Base-by-base conservation (phyloP, 2,113 vertebrate species). In the Eubucco bourcierii region DNA sequence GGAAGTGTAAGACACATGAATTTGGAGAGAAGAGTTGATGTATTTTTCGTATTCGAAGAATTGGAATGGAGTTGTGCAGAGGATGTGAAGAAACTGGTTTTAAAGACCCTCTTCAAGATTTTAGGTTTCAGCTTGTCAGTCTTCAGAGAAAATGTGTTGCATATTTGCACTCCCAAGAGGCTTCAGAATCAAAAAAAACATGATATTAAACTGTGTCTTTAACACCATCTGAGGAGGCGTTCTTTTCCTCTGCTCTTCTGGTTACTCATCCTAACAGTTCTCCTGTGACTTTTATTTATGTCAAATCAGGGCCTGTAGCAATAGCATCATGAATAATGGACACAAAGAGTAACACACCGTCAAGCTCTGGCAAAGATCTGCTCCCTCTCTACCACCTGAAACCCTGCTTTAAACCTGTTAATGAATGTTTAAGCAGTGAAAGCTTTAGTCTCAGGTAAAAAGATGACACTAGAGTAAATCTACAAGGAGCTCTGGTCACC, bases 241-340 rank as follows among this genome's bases (percentile, higher is more conserved):
- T 68, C 67, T 56, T 80, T 87, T 75, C 87, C 58, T 58, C 34
- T 79, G 52, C 82, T 78, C 27, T 90, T 90, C 31, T 80, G 33
- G 50, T 55, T 47, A 67, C 39, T 93, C 37, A 33, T 90, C 67
- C 6, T 91, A 90, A 90, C 85, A 80, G 80, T 85, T 95, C 91
- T 93, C 93, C 61, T 71, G 92, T 81, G 94, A 61, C 87, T 94
- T 80, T 77, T n/a, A 1, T 79, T 95, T 94, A 83, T 87, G 90
- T 85, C 80, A 94, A 95, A 94, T 87, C 47, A 85, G 87, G 73
- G 87, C 89, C 85, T 78, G 81, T 71, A 82, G 93, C 90, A 95
- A 37, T 72, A 84, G 88, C 87, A 34, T 87, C 80, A 83, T 95
- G 92, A 95, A 96, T 95, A 94, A 97, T 94, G 93, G 94, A 86